Base-by-base conservation (phyloP, 1,140 invertebrate species). In the Brachionus asplanchnoidis region DNA sequence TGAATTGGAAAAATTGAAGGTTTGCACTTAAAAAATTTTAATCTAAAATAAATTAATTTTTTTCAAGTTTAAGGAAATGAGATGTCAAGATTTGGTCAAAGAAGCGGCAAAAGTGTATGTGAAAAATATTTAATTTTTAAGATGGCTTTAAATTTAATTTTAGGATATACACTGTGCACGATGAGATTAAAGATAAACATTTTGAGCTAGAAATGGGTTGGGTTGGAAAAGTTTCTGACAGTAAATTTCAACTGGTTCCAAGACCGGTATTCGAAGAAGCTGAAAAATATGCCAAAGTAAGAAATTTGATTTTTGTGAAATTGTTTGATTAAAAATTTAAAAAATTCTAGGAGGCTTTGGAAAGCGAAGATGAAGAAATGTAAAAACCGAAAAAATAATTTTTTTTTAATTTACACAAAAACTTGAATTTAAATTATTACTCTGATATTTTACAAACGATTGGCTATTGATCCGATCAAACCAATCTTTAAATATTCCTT, bases 121-220 rank as follows among this genome's bases (percentile, higher is more conserved):
- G 78, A 36, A 28, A 53, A 17, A 3, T 9, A 28, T 9, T 23
- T 17, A 75, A 20, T 44, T 50, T 32, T 12, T 36, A 36, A 42
- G 5, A 20, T 60, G 8, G 20, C 28, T 20, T 42, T 66, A 17
- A 73, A 17, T 86, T 88, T 86, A 82, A 85, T 91, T 93, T 80
- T 89, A 96, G 95, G 68, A 97, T 99, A 87, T 97, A 98, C 88
- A 91, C 95, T 42, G 95, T 99, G 1, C 97, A 99, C 88, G 97
- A 99, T 91, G 97, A 99, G 89, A 91, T 98, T 0, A 99, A 99
- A 91, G 97, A 99, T 89, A 99, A 99, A 90, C 93, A 96, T 85
- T 99, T 99, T 89, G 96, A 98, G 88, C 90, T 99, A 85, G 97
- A 99, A 91, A 92, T 99, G 87, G 96, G 96, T 84, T 98, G 97